These are phyloP conservation scores for Rambutsinella grinnellia DNA, from an alignment of 2,888 invertebrate genomes.

Conservation along the genomic window DNA sequence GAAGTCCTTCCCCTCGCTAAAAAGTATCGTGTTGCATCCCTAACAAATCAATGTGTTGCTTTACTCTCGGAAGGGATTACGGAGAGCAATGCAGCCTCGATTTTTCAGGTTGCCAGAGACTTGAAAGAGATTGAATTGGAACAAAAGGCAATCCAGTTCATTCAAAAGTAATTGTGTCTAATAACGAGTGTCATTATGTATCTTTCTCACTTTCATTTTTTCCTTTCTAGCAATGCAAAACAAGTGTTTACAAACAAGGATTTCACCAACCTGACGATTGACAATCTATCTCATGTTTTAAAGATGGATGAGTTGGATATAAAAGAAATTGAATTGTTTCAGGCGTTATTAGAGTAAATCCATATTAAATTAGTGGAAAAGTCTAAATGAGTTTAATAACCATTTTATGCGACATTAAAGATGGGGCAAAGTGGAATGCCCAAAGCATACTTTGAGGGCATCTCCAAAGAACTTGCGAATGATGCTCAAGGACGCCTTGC, in stretches of 20 bases:
- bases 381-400: neutral
- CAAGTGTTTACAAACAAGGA: constrained; percentile 40
- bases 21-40: constrained; percentile 46
- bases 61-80: constrained; percentile 26
- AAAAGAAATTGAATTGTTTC: constrained; percentile 45
- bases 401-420: neutral
- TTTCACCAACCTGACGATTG: constrained; percentile 43
- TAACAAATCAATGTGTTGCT: constrained; percentile 34
- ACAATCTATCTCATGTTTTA: constrained; percentile 40
- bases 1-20: constrained; percentile 46
- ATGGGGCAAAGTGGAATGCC: constrained; percentile 50
- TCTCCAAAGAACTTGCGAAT: constrained; percentile 43
- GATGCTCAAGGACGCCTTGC: constrained; percentile 38
- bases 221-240: constrained; percentile 42
- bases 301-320: constrained; percentile 52
- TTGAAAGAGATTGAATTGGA: constrained; percentile 54
- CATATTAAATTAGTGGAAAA: too few species aligned
- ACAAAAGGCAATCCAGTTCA: constrained; percentile 45
- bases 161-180: constrained; percentile 46
- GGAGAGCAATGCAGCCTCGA: constrained; percentile 41
- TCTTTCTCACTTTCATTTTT: neutral
- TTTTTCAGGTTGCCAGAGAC: constrained; percentile 48
- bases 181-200: too few species aligned
- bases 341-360: constrained; percentile 48
- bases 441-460: constrained; percentile 30